Evolutionary conservation across 92 coral and sea anemone genomes (phyloP), one percentile per base, ranked within the genome.

Genomic region (Phenganax stokvisi): DNA sequence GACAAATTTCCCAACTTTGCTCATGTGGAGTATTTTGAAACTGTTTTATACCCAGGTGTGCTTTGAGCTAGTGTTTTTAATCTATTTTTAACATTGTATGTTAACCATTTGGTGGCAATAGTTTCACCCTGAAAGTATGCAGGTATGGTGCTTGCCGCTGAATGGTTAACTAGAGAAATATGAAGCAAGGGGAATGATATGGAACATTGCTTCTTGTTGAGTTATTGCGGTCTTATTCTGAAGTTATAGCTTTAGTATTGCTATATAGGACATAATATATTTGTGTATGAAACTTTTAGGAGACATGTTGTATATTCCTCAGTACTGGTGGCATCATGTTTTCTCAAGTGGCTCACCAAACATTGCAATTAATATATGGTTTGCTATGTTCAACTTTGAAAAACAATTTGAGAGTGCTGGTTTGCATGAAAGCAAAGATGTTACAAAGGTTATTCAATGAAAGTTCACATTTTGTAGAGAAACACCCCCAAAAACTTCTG

Each of bases 301-400:
- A 64, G 99, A 96, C 75, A 90, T 96, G 90, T 29, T 96, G 65
- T 96, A 96, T 57, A 87, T 96, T 12, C 99, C 99, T 9, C 99
- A 96, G 58, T 96, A 96, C 79, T 96, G 99, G 99, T 96, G 97
- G 97, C 99, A 96, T 77, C 62, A 88, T 66, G 96, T 96, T 0
- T 77, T 85, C 7, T 96, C 99, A 9, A 17, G 84, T 17, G 91
- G 91, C 25, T 28, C 85, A 7, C 99, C 97, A 12, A 96, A 96
- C 74, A 90, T 96, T 75, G 99, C 92, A 0, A 86, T 92, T 64
- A 96, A 92, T 71, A 73, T 90, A 12, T 96, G 99, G 99, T 89
- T 92, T 84, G 90, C 79, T 12, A 81, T 85, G 91, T 96, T 96
- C 84, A 87, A 96, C 58, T 96, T 78, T 82, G 96, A 90, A 74